Evolutionary conservation across 2,797 vertebrate genomes (phyloP).

Genomic region (Sciaenops ocellatus): DNA sequence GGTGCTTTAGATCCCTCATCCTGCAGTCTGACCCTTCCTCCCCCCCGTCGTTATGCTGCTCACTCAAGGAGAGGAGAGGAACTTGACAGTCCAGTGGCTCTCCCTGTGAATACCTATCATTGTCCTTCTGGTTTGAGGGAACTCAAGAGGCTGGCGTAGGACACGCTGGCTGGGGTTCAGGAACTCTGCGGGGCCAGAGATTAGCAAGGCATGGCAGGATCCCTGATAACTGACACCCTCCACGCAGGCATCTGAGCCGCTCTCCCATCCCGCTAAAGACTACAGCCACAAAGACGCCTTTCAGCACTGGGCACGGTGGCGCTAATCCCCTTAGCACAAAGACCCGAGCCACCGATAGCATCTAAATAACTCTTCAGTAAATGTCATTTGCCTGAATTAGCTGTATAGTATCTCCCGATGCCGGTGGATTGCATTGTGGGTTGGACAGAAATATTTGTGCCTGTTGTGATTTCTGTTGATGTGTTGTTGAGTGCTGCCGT

Average conservation of each 20-base stretch:
- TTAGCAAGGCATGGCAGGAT: slow-evolving; percentile 85
- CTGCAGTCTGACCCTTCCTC: slow-evolving; percentile 39
- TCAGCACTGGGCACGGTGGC: slow-evolving; percentile 75
- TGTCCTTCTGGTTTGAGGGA: slow-evolving; percentile 74
- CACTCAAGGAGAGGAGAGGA: slow-evolving; percentile 70
- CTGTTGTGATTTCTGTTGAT: slow-evolving; percentile 78
- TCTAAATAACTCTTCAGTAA: slow-evolving; percentile 85
- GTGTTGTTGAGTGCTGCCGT: slow-evolving; percentile 60
- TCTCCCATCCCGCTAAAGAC: slow-evolving; percentile 79
- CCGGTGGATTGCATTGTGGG: slow-evolving; percentile 63
- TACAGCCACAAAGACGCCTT: slow-evolving; percentile 81
- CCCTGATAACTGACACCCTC: slow-evolving; percentile 86
- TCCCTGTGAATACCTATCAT: slow-evolving; percentile 83
- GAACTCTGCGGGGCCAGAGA: slow-evolving; percentile 83
- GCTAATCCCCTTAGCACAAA: slow-evolving; percentile 84
- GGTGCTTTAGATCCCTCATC: slow-evolving; percentile 45
- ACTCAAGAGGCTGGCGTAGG: slow-evolving; percentile 77
- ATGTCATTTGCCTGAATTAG: slow-evolving; percentile 82
- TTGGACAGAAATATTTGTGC: slow-evolving; percentile 74
- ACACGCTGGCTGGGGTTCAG: slow-evolving; percentile 81
- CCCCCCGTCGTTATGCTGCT: slow-evolving; percentile 59
- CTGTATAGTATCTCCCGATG: slow-evolving; percentile 73
- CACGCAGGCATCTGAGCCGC: slow-evolving; percentile 78
- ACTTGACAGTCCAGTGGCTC: slow-evolving; percentile 74
- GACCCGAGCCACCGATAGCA: slow-evolving; percentile 79